Evolutionary conservation across 2,888 invertebrate species (phyloP), one percentile per base, ranked within the genome.

Genomic region (Ptychoptera albimana): DNA sequence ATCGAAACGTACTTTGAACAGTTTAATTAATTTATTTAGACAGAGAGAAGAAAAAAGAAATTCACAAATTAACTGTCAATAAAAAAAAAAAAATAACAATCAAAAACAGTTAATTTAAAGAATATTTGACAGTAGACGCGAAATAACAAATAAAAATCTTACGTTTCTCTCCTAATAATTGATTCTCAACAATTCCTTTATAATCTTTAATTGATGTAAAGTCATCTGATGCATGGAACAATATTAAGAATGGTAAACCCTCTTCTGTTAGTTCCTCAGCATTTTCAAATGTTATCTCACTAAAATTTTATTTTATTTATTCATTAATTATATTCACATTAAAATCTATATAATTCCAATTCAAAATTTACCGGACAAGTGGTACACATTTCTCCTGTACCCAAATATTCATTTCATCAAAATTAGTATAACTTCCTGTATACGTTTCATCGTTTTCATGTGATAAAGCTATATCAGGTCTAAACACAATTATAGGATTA

Each of bases 201-300:
- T 79, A 99, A 54, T 76, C 73, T 61, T 91, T 89, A 42, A 94
- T 80, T 54, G 82, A 85, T 13, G 83, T 81, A 1, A 70, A 70
- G 55, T 83, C 83, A 55, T 88, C 83, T 0, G 89, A 83, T 51
- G 79, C 69, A 59, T 98, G 91, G 70, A 99, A 99, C 37, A 99
- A 69, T 53, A 99, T 97, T 34, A 99, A 73, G 71, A 99, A 98
- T 6, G 98, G 98, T 55, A 98, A 66, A 31, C 97, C 97, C 68
- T 98, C 98, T 64, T 97, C 97, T 0, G 97, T 97, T 16, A 97
- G 67, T 65, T 97, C 97, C 67, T 98, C 98, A 2, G 98, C 98
- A 72, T 99, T 99, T 67, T 97, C 96, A 66, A 99, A 99, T 0
- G 97, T 99, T 48, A 99, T 98, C 67, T 98, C 97, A 44, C 45